Percentiles rank a stretch among this genome's conserved stretches.
Conservation (phyloP, 2,113 vertebrate species). For the Nothoprocta pentlandii region DNA sequence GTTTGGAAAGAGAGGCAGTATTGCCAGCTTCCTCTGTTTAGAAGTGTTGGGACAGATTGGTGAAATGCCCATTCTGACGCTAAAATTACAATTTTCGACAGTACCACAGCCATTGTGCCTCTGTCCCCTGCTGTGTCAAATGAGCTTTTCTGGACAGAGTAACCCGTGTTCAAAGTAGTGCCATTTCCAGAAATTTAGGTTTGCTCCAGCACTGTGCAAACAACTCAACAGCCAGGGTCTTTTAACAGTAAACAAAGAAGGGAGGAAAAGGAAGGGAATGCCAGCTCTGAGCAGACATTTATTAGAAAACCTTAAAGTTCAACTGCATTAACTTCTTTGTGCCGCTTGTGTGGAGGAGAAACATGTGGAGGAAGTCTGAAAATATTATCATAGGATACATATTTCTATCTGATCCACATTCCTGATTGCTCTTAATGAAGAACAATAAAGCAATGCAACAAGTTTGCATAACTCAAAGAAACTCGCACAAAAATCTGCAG, state of each 20-base stretch:
- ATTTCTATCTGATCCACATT: slow-evolving; percentile 66
- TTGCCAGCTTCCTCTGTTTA: slow-evolving; percentile 24
- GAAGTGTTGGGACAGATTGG: neutral
- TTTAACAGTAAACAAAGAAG: slow-evolving; percentile 71
- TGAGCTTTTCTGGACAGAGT: slow-evolving; percentile 41
- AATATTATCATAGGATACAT: slow-evolving; percentile 63
- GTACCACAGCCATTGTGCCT: neutral
- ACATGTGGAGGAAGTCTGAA: slow-evolving; percentile 61
- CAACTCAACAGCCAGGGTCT: slow-evolving; percentile 57
- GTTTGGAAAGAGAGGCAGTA: slow-evolving; percentile 23
- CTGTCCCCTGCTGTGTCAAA: neutral
- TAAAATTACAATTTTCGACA: neutral
- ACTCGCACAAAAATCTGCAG: slow-evolving; percentile 53
- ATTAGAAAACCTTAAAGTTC: slow-evolving; percentile 49
- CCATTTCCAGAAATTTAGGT: slow-evolving; percentile 68
- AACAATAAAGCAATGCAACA: slow-evolving; percentile 56
- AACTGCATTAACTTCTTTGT: slow-evolving; percentile 55
- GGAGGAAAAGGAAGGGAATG: slow-evolving; percentile 33
- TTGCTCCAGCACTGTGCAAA: slow-evolving; percentile 50
- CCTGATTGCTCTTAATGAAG: slow-evolving; percentile 60
- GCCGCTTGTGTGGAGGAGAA: neutral
- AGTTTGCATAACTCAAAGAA: slow-evolving; percentile 67
- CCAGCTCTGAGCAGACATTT: slow-evolving; percentile 21
- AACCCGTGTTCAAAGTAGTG: slow-evolving; percentile 21
- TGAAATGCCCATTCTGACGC: slow-evolving; percentile 17